Evolutionary conservation across 2,888 invertebrate species (phyloP).

Genomic region (Cheiracanthium punctorium): DNA sequence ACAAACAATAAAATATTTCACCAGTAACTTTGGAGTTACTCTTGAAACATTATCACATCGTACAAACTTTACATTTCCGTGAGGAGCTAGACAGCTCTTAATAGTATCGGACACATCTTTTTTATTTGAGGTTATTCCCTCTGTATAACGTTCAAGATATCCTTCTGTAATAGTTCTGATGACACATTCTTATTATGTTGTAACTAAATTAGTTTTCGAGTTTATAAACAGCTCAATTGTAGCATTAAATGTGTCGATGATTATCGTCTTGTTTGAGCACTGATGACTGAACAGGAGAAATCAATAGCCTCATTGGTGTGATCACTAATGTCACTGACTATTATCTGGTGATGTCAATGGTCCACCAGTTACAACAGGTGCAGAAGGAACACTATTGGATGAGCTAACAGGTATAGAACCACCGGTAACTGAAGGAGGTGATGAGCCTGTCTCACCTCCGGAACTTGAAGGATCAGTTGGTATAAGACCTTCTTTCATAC

Average conservation of each 20-base stretch:
- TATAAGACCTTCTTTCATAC: slow-evolving; percentile 94
- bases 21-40: background rate
- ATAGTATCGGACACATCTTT: background rate
- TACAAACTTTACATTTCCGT: background rate
- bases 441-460: slow-evolving; percentile 56
- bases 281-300: slow-evolving; percentile 25
- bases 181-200: background rate
- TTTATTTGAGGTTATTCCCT: background rate
- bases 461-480: slow-evolving; percentile 75
- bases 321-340: slow-evolving; percentile 47
- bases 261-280: slow-evolving; percentile 39
- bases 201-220: background rate
- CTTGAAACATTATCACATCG: background rate
- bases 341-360: slow-evolving; percentile 52
- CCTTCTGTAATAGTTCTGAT: background rate
- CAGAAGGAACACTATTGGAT: slow-evolving; percentile 51
- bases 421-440: slow-evolving; percentile 43
- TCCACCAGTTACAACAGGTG: slow-evolving; percentile 31
- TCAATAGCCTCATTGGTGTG: background rate
- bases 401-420: slow-evolving; percentile 42
- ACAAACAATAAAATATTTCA: background rate
- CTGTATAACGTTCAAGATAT: background rate
- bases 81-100: background rate
- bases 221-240: slow-evolving; percentile 11
- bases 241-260: background rate